Evolutionary conservation across 2,113 vertebrate species (phyloP), one percentile per base, ranked within the genome.

Genomic region (Menura novaehollandiae): DNA sequence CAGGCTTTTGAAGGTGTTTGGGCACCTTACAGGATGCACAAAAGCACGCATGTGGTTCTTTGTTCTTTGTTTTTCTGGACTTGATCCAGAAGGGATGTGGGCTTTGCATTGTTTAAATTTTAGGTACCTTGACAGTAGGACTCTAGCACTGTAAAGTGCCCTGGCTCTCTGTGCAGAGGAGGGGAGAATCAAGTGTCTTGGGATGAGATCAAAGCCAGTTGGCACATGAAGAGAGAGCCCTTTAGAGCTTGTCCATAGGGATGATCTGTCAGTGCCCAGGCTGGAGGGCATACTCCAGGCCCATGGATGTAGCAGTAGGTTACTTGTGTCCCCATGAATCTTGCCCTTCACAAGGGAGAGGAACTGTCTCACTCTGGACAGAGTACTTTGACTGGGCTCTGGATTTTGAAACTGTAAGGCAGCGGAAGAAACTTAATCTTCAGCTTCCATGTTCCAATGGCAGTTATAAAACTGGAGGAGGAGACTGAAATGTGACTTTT

Each of bases 21-120:
- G 23, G 43, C 35, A 52, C n/a, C 37, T 95, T 62, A 63, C 66
- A 88, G 82, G 77, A 93, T 93, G 51, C 51, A 82, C 62, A 62
- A 43, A 89, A 89, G 37, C 49, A 71, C 20, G 90, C 71, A n/a
- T 1, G 10, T 86, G 68, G 46, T 85, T 90, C 63, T 80, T 86
- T 73, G 46, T 85, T 90, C 63, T 80, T 86, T 73, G 59, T 91
- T 93, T 86, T 64, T 95, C 60, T 93, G 91, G 80, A 91, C 80
- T 63, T 84, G 68, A 67, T 92, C 64, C 86, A 93, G 75, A 95
- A 95, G 47, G 83, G 72, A 91, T 95, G 79, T 88, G 86, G 83
- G 46, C 39, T 91, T 88, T 59, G 16, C 27, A 15, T 13, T 87
- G 28, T 74, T 85, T 58, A 78, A 71, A 28, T 86, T 73, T 75